Evolutionary conservation across 2,797 vertebrate genomes (phyloP).

Genomic region (Pipistrellus pipistrellus): DNA sequence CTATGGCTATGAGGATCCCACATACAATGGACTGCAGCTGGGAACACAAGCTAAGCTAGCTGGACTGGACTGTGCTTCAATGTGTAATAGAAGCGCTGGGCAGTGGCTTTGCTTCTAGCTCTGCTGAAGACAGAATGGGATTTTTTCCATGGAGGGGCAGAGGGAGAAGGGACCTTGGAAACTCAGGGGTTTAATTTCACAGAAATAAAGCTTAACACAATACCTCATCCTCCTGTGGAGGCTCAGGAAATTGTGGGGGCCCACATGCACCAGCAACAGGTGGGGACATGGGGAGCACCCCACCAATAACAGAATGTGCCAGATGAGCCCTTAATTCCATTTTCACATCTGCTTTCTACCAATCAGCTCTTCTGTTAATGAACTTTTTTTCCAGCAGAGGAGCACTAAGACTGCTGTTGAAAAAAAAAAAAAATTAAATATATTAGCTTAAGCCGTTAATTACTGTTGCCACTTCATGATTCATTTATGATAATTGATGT

Average conservation of each 20-base stretch:
- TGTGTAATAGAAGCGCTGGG: not conserved
- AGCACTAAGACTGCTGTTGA: not conserved
- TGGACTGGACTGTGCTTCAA: not conserved
- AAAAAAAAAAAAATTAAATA: not conserved
- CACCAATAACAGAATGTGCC: not conserved
- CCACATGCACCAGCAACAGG: not conserved
- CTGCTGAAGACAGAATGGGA: not conserved
- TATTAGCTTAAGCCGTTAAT: conserved; percentile 77
- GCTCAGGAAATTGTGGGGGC: not conserved
- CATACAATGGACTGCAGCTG: not conserved
- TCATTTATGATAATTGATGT: conserved; percentile 81
- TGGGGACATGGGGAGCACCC: not conserved
- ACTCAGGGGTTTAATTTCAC: not conserved
- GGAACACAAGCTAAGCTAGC: not conserved
- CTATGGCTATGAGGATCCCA: not conserved
- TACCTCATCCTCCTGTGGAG: not conserved
- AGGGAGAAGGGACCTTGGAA: not conserved
- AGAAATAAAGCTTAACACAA: not conserved
- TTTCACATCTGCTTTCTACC: not conserved
- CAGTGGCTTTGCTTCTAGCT: not conserved
- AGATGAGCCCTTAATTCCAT: not conserved
- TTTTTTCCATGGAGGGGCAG: not conserved
- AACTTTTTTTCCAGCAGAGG: conserved; percentile 1
- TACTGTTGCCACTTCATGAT: conserved; percentile 76
- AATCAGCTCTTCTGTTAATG: not conserved